A percentile compares a stretch with the other conserved stretches of the same genome.
phyloP scores from a whole-genome alignment of 2,797 vertebrate genomes.

The Rhabdophis nuchalis region DNA sequence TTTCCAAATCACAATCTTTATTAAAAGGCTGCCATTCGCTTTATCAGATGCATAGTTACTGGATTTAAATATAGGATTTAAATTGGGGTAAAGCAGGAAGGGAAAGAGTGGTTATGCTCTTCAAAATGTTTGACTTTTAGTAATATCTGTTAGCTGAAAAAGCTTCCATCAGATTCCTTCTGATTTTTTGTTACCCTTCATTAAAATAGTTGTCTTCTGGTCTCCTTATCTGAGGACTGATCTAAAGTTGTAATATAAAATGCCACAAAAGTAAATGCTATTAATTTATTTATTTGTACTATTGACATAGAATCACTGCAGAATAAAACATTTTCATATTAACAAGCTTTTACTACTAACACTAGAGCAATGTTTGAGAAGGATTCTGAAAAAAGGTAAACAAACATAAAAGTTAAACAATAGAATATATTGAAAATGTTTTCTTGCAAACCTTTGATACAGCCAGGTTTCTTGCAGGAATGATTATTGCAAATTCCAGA shows the following conservation, averaged over 20 bases:
- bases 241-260: not conserved
- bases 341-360: not conserved
- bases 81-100: not conserved
- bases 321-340: not conserved
- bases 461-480: not conserved
- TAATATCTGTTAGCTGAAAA: not conserved
- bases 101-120: not conserved
- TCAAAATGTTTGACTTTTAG: not conserved
- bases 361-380: not conserved
- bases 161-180: not conserved
- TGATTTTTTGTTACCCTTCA: not conserved
- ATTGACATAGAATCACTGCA: not conserved
- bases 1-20: not conserved
- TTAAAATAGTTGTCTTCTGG: not conserved
- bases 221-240: not conserved
- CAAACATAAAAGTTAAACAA: not conserved
- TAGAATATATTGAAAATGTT: not conserved
- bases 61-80: not conserved
- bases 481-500: not conserved
- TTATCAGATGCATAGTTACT: not conserved
- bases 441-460: not conserved
- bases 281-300: not conserved
- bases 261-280: not conserved
- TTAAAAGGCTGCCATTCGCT: not conserved
- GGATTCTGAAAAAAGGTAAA: not conserved